Percentiles rank a stretch among this genome's conserved stretches.
phyloP scores from a whole-genome alignment of 2,797 vertebrate genomes.

The Syngnathus acus region DNA sequence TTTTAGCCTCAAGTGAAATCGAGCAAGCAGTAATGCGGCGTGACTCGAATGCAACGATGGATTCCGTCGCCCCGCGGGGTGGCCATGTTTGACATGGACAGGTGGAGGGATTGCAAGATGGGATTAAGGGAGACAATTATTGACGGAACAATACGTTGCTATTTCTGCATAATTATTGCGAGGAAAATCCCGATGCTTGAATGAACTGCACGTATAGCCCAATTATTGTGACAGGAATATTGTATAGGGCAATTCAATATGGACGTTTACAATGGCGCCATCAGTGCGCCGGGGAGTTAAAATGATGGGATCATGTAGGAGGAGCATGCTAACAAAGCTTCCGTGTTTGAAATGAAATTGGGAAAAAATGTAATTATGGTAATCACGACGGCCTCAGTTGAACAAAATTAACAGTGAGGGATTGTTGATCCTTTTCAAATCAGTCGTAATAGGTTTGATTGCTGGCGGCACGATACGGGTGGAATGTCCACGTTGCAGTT shows the following conservation, averaged over 20 bases:
- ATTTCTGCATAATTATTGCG: not conserved
- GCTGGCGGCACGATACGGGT: not conserved
- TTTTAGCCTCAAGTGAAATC: conserved; percentile 38
- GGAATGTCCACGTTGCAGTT: too few species aligned
- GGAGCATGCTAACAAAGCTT: conserved; percentile 14
- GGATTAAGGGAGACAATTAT: conserved; percentile 20
- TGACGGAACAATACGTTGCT: conserved; percentile 61
- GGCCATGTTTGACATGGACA: conserved; percentile 48
- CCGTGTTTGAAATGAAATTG: not conserved
- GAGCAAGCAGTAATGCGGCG: conserved; percentile 34
- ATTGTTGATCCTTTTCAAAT: not conserved
- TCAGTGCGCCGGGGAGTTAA: conserved; percentile 24
- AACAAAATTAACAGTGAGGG: not conserved
- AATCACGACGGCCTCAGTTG: not conserved
- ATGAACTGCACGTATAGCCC: conserved; percentile 9
- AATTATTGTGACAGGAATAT: conserved; percentile 50
- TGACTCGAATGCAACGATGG: conserved; percentile 47
- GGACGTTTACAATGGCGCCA: conserved; percentile 36
- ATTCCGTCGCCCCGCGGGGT: conserved; percentile 34
- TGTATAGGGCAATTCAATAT: conserved; percentile 37
- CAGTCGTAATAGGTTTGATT: not conserved
- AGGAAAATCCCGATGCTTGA: not conserved
- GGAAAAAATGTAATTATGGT: not conserved
- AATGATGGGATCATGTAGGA: conserved; percentile 27
- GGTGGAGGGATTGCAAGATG: not conserved